Conservation (phyloP, 2,888 invertebrate genomes). For the Melanostoma mellinum region DNA sequence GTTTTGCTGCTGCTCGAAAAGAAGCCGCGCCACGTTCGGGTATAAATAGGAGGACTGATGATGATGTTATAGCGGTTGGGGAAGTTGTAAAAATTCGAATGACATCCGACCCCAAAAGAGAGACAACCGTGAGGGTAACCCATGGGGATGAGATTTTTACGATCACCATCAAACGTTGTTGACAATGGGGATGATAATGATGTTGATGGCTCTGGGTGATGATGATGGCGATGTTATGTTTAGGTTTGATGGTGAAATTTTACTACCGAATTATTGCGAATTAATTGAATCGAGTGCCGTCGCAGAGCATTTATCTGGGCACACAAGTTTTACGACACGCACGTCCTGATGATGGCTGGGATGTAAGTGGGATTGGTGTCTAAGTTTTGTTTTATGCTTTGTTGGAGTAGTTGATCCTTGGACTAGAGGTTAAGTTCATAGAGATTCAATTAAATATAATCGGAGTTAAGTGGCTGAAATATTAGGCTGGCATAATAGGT, state of each 20-base stretch:
- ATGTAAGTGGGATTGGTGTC: constrained; percentile 38
- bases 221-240: constrained; percentile 54
- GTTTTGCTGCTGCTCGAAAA: constrained; percentile 36
- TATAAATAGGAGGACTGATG: not conserved
- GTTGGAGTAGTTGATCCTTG: constrained; percentile 34
- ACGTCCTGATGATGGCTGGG: constrained; percentile 16
- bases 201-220: constrained; percentile 57
- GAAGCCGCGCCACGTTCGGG: constrained; percentile 2
- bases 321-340: constrained; percentile 60
- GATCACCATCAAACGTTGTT: constrained; percentile 72
- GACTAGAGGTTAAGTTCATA: constrained; percentile 8
- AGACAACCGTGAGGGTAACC: constrained; percentile 42
- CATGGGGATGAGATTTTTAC: constrained; percentile 67
- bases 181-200: constrained; percentile 71
- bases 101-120: constrained; percentile 72
- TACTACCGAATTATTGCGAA: constrained; percentile 72
- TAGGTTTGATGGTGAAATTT: constrained; percentile 66
- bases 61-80: constrained; percentile 37
- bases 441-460: not conserved
- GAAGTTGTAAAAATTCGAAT: constrained; percentile 81
- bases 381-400: constrained; percentile 29
- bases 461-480: too few relatives aligned
- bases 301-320: constrained; percentile 43
- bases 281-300: constrained; percentile 70
- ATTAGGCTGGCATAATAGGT: too few relatives aligned